Conservation (phyloP, 2,797 vertebrate species). For the Kryptopterus vitreolus region DNA sequence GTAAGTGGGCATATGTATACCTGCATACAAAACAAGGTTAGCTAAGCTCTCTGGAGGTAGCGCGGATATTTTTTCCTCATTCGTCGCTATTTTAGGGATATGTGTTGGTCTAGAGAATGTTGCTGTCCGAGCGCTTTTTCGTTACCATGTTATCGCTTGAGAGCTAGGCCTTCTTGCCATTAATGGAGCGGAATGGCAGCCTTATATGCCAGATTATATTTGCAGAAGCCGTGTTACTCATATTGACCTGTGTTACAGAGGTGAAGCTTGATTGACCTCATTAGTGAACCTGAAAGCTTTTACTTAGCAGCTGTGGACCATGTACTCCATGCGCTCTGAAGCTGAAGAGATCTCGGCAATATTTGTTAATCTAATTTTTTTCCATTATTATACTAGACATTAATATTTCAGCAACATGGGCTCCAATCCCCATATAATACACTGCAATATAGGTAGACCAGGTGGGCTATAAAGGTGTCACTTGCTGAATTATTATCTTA, state of each 20-base stretch:
- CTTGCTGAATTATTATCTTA: slow-evolving; percentile 4
- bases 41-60: not conserved
- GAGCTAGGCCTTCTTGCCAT: not conserved
- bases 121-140: not conserved
- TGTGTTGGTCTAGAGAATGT: slow-evolving; percentile 9
- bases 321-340: not conserved
- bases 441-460: not conserved
- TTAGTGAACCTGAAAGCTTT: slow-evolving; percentile 26
- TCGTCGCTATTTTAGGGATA: slow-evolving; percentile 17
- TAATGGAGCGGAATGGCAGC: slow-evolving; percentile 25
- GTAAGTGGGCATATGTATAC: not conserved
- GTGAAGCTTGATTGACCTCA: slow-evolving; percentile 3
- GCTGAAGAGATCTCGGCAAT: not conserved
- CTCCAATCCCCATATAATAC: not conserved
- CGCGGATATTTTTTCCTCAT: not conserved
- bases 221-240: slow-evolving; percentile 15
- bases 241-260: slow-evolving; percentile 22
- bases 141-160: not conserved
- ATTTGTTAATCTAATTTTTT: not conserved
- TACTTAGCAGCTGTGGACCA: not conserved
- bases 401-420: not conserved
- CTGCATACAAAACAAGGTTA: not conserved
- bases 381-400: slow-evolving; percentile 1
- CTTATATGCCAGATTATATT: slow-evolving; percentile 29
- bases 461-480: slow-evolving; percentile 17